A percentile compares a stretch with the other conserved stretches of the same genome.
These are phyloP conservation scores for Channa striata DNA, from an alignment of 2,797 vertebrate species.

Conservation along the genomic window DNA sequence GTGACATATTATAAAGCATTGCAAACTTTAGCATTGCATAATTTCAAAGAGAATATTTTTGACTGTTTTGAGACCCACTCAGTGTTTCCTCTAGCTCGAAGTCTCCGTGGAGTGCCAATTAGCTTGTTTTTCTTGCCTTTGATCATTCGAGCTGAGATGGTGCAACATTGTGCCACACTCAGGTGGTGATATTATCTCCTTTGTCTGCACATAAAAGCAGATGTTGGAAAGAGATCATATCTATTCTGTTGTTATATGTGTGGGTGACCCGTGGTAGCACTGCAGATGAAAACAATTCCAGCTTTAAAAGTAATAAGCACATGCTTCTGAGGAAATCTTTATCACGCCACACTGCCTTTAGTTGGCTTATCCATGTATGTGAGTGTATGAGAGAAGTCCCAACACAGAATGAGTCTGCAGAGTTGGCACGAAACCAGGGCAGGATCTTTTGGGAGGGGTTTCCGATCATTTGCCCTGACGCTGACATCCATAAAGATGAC, in stretches of 20 bases:
- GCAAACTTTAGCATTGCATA: conserved; percentile 35
- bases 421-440: conserved; percentile 16
- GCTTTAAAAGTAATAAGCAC: not conserved
- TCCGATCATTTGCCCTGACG: conserved; percentile 18
- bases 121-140: conserved; percentile 62
- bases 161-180: conserved; percentile 52
- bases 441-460: conserved; percentile 6
- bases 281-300: conserved; percentile 5
- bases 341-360: conserved; percentile 14
- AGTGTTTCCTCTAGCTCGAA: conserved; percentile 32
- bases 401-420: conserved; percentile 22
- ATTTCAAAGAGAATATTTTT: conserved; percentile 65
- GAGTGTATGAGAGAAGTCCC: conserved; percentile 16
- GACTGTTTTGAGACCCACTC: conserved; percentile 40
- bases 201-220: conserved; percentile 23
- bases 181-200: conserved; percentile 49
- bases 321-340: conserved; percentile 19
- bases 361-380: conserved; percentile 28
- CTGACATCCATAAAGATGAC: conserved; percentile 56
- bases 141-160: conserved; percentile 60
- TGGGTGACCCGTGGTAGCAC: conserved; percentile 1
- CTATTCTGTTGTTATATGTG: conserved; percentile 16
- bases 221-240: conserved; percentile 3
- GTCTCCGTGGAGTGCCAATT: conserved; percentile 65
- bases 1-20: conserved; percentile 23